phyloP scores from a whole-genome alignment of 2,113 vertebrate species.

The Notiomystis cincta region DNA sequence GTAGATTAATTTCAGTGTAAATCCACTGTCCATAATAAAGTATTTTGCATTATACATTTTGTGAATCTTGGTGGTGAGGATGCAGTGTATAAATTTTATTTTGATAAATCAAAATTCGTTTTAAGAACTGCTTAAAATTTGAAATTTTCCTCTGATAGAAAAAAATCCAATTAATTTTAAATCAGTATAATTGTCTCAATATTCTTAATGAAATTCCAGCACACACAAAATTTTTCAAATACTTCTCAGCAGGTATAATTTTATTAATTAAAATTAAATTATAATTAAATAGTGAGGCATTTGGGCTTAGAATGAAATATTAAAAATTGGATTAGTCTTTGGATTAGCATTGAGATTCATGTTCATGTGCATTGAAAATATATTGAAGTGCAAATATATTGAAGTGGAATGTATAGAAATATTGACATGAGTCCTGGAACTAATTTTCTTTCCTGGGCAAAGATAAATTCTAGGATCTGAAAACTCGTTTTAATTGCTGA shows the following conservation, averaged over 20 bases:
- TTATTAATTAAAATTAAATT: not conserved
- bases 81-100: not conserved
- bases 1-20: not conserved
- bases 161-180: not conserved
- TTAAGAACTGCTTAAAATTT: not conserved
- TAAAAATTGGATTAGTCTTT: not conserved
- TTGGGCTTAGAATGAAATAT: not conserved
- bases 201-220: not conserved
- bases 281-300: not conserved
- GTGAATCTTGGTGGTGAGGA: not conserved
- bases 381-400: not conserved
- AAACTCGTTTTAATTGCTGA: not conserved
- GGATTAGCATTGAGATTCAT: not conserved
- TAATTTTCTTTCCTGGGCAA: not conserved
- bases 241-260: not conserved
- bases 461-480: not conserved
- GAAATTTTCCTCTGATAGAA: not conserved
- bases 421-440: not conserved
- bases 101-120: not conserved
- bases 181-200: not conserved
- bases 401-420: not conserved
- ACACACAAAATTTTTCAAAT: not conserved
- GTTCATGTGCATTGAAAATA: not conserved
- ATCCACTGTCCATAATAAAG: not conserved
- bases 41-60: not conserved